Evolutionary conservation across 2,113 vertebrate species (phyloP).

Genomic region (Melospiza georgiana): DNA sequence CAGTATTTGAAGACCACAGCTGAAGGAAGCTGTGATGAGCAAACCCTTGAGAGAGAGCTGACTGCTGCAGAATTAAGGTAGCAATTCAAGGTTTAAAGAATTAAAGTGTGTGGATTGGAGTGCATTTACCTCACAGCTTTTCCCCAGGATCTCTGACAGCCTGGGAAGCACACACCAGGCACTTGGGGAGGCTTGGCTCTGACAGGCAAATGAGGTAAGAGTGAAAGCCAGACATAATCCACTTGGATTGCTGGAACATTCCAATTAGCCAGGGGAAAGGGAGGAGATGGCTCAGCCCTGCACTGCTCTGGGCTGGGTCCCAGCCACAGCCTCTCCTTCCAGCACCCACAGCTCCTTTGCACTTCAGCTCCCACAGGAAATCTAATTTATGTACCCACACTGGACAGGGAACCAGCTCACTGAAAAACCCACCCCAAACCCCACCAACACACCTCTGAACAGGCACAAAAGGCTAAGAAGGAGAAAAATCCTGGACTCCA

Average conservation of each 20-base stretch:
- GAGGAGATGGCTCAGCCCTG: not conserved
- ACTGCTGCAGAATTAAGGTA: not conserved
- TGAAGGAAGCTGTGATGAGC: not conserved
- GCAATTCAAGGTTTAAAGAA: not conserved
- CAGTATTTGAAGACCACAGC: not conserved
- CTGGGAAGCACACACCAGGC: not conserved
- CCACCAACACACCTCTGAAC: not conserved
- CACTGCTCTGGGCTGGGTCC: not conserved
- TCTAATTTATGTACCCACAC: not conserved
- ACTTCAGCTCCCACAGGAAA: not conserved
- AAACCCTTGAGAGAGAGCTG: not conserved
- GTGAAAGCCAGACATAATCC: not conserved
- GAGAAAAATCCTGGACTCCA: not conserved
- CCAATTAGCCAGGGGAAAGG: not conserved
- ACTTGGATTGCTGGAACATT: not conserved
- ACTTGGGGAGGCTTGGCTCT: not conserved
- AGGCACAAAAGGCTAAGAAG: not conserved
- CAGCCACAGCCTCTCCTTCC: not conserved
- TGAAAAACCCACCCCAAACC: not conserved
- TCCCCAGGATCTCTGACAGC: not conserved
- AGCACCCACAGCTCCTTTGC: not conserved
- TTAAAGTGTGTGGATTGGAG: not conserved
- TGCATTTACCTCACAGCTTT: not conserved
- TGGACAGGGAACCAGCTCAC: not conserved
- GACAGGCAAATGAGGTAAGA: not conserved